Evolutionary conservation across 2,797 vertebrate species (phyloP), one percentile per base, ranked within the genome.

Genomic region (Danionella dracula): DNA sequence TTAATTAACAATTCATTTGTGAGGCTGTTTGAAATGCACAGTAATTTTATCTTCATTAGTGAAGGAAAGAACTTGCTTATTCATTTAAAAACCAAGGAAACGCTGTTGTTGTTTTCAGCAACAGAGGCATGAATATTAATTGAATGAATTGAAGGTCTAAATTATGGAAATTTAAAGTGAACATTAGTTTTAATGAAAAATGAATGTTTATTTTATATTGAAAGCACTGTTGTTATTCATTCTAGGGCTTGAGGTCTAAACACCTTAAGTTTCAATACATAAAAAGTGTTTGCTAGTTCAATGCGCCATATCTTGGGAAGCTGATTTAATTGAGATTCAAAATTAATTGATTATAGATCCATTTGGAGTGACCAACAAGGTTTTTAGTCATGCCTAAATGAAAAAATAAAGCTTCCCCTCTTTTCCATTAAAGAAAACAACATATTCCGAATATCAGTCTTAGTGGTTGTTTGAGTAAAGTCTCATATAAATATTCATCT

Each of bases 31-130:
- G 63, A 60, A 66, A 69, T 50, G 69, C 57, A 38, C 40, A 62
- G 62, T 72, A 68, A 60, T 72, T 65, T 72, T 59, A 67, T 41
- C 51, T 64, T 72, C 60, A 70, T 77, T 72, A 68, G 29, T 11
- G 29, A 65, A 56, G 44, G 37, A 48, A 23, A 55, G 41, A 56
- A 38, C 49, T 60, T 27, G 23, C 60, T 67, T 48, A 55, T 67
- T 71, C 13, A 56, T 74, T 65, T 55, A 69, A 59, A 59, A 41
- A 75, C 65, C 64, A 57, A 40, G 23, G 16, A 54, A 59, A 45
- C 38, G 8, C 10, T 17, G 37, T 15, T 64, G 23, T 17, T 48
- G 32, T 35, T 59, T 55, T 75, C 46, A 51, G 49, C 31, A 37
- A 27, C 11, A 4, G 32, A n/a, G 31, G 68, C 23, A 66, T 42